Evolutionary conservation across 2,888 invertebrate genomes (phyloP), one percentile per base, ranked within the genome.

Genomic region (Vanessa cardui): DNA sequence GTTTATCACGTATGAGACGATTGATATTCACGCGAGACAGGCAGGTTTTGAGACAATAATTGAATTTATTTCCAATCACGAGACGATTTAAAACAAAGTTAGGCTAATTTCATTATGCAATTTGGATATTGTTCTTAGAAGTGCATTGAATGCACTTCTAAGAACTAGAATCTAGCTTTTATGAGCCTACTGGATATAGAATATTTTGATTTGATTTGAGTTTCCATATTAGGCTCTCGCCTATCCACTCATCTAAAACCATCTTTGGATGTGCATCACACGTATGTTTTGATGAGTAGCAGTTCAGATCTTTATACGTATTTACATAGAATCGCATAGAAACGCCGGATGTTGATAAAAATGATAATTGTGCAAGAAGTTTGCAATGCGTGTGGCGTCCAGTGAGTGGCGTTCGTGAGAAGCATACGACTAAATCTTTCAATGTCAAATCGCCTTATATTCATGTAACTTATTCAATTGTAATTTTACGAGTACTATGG

Each of bases 361-460:
- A 56, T 39, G 33, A 39, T 59, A 50, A 49, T 58, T 58, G 47
- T 49, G 33, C 12, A 58, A 63, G 46, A 39, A 20, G 31, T 52
- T 64, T 64, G 44, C 58, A 58, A 58, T 46, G 50, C 44, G n/a
- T 33, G 50, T 50, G 26, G 9, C 33, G 58, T 21, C 15, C 39
- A 26, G 26, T 26, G n/a, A 18, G 46, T 54, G 47, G 33, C 15
- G 46, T 68, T 50, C 52, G 52, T 68, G 45, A 33, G 59, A 54
- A 33, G 67, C 58, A 66, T 67, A 26, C 26, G 18, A 46, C 16
- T 12, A 26, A 26, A 5, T n/a, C 46, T 60, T 39, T 59, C 63
- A 63, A 63, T 60, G 67, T 21, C 67, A 59, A 31, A 60, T 46
- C 26, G 39, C 47, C 52, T 46, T 39, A 45, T 21, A 59, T 59